Percentiles rank a stretch among this genome's conserved stretches.
Evolutionary conservation across 2,888 invertebrate genomes (phyloP).

Genomic region (Melikaiella ostensackeni): DNA sequence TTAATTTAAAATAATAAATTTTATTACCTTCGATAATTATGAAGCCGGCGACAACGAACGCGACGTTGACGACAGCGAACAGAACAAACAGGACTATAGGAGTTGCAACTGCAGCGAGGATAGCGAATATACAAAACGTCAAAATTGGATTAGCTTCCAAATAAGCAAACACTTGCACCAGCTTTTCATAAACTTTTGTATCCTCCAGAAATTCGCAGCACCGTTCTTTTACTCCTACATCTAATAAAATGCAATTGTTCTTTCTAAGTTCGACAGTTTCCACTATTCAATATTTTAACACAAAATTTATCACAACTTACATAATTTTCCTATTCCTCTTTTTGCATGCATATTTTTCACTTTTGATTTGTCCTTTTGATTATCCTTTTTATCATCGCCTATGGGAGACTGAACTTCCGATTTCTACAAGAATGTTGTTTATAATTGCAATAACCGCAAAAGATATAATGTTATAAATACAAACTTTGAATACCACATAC

Average conservation of each 20-base stretch:
- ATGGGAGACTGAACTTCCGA: neutral
- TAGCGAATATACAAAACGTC: neutral
- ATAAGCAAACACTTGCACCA: neutral
- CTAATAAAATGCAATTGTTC: neutral
- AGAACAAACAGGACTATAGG: conserved; percentile 19
- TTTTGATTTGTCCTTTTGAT: conserved; percentile 4
- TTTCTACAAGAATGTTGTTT: neutral
- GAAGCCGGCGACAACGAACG: conserved; percentile 13
- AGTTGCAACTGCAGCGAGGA: neutral
- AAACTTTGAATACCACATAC: neutral
- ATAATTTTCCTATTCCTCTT: neutral
- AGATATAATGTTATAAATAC: neutral
- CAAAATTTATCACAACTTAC: neutral
- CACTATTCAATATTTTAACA: neutral
- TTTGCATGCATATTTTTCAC: neutral
- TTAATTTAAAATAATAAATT: neutral
- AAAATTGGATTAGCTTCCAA: conserved; percentile 8
- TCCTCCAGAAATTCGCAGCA: conserved; percentile 2
- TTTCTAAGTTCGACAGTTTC: neutral
- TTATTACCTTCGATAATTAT: conserved; percentile 28
- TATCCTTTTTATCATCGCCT: too few relatives aligned
- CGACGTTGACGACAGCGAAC: neutral
- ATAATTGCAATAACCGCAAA: neutral
- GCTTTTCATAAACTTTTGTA: neutral
- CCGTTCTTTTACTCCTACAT: neutral